Evolutionary conservation across 2,888 invertebrate species (phyloP).

Genomic region (Steinernema carpocapsae): DNA sequence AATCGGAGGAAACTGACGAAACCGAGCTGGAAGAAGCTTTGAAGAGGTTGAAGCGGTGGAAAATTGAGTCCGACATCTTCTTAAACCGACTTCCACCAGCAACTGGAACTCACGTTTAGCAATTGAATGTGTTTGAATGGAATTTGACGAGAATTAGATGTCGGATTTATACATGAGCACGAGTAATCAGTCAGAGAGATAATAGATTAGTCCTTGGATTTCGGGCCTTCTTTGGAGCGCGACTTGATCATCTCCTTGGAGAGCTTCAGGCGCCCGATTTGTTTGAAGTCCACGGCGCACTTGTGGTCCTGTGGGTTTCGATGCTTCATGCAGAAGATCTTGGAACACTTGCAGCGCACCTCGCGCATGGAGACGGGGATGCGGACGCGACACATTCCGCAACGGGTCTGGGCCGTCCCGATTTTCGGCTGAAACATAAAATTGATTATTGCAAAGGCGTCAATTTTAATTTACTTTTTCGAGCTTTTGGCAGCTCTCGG

Average conservation of each 20-base stretch:
- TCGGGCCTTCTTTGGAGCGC: background rate
- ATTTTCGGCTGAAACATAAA: constrained; percentile 33
- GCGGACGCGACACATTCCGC: constrained; percentile 48
- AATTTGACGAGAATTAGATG: too few relatives aligned
- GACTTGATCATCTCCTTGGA: constrained; percentile 42
- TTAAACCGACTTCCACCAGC: too few relatives aligned
- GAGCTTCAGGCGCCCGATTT: constrained; percentile 51
- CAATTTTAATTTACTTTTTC: background rate
- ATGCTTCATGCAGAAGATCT: constrained; percentile 53
- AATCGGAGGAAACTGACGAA: too few relatives aligned
- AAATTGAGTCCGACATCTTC: too few relatives aligned
- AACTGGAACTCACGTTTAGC: too few relatives aligned
- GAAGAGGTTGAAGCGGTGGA: too few relatives aligned
- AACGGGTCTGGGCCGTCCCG: constrained; percentile 27
- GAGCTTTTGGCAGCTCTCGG: constrained; percentile 25
- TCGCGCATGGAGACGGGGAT: constrained; percentile 52
- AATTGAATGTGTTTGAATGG: too few relatives aligned
- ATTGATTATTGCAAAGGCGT: background rate
- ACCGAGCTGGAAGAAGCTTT: too few relatives aligned
- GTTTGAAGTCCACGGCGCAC: constrained; percentile 57
- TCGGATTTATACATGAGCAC: too few relatives aligned
- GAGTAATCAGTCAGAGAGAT: too few relatives aligned
- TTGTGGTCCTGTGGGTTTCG: constrained; percentile 50
- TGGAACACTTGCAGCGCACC: constrained; percentile 49
- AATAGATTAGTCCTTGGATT: background rate